Evolutionary conservation across 2,797 vertebrate species (phyloP).

Genomic region (Muscicapa comitata): DNA sequence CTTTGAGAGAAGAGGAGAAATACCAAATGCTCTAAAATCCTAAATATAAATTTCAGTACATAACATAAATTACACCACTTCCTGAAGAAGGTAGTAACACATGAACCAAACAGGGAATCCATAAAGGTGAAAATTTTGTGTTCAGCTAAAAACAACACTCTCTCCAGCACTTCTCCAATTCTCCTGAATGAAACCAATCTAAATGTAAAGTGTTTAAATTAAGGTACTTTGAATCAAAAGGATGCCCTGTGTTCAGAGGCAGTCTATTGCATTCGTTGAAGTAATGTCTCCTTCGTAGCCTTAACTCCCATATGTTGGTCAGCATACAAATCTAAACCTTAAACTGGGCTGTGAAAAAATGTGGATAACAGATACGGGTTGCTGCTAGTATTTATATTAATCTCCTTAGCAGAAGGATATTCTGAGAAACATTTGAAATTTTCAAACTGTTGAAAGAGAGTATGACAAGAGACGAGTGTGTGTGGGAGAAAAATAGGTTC

Average conservation of each 20-base stretch:
- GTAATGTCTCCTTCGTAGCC: background rate
- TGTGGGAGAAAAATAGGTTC: slow-evolving; percentile 73
- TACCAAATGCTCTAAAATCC: background rate
- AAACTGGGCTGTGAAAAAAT: background rate
- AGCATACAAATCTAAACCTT: background rate
- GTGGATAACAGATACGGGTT: background rate
- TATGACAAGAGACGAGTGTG: slow-evolving; percentile 64
- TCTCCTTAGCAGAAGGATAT: slow-evolving; percentile 41
- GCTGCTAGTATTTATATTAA: background rate
- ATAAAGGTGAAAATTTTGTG: background rate
- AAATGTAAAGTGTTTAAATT: background rate
- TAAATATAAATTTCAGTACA: background rate
- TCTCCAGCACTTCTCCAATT: background rate
- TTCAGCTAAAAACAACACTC: background rate
- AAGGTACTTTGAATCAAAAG: background rate
- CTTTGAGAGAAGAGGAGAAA: background rate
- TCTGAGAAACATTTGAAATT: slow-evolving; percentile 49
- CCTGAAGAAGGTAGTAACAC: background rate
- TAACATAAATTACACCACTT: background rate
- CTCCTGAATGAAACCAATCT: background rate
- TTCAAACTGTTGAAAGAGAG: slow-evolving; percentile 54
- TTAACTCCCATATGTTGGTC: background rate
- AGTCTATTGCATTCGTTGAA: background rate
- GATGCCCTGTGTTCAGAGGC: background rate
- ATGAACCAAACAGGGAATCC: background rate